Evolutionary conservation across 2,888 invertebrate species (phyloP).

Genomic region (Linnaemya tessellans): DNA sequence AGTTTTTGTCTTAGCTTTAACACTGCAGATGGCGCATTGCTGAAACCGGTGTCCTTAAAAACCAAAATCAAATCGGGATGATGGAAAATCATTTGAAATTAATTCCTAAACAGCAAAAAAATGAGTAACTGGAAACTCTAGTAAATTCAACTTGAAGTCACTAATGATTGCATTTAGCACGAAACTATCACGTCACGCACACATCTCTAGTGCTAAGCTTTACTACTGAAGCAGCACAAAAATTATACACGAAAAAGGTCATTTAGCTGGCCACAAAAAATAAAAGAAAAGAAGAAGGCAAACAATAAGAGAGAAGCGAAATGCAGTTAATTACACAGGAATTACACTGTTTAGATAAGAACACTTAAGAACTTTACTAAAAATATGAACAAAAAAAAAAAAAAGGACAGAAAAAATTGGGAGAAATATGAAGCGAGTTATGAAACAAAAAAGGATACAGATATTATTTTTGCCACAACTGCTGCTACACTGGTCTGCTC

Average conservation of each 20-base stretch:
- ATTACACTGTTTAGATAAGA: slow-evolving; percentile 68
- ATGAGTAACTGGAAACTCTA: too few species aligned
- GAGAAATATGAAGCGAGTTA: not conserved
- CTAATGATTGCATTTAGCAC: too few species aligned
- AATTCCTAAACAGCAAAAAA: too few species aligned
- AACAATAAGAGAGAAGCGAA: slow-evolving; percentile 41
- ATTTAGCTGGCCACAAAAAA: slow-evolving; percentile 7
- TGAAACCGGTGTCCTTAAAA: too few species aligned
- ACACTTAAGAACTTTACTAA: slow-evolving; percentile 59
- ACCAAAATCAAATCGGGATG: too few species aligned
- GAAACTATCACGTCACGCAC: not conserved
- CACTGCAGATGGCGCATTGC: too few species aligned
- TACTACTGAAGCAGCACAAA: not conserved
- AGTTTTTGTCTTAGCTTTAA: too few species aligned
- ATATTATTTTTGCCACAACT: slow-evolving; percentile 19
- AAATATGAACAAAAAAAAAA: slow-evolving; percentile 23
- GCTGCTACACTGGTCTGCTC: not conserved
- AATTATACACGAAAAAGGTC: slow-evolving; percentile 46
- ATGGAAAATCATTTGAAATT: too few species aligned
- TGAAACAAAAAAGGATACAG: not conserved
- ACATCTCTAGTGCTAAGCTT: slow-evolving; percentile 16
- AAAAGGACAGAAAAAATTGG: not conserved
- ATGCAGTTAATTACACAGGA: slow-evolving; percentile 67
- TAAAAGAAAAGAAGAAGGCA: slow-evolving; percentile 12
- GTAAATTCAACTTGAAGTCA: too few species aligned